phyloP scores from a whole-genome alignment of 2,888 invertebrate genomes.

The Monoplex corrugatus region DNA sequence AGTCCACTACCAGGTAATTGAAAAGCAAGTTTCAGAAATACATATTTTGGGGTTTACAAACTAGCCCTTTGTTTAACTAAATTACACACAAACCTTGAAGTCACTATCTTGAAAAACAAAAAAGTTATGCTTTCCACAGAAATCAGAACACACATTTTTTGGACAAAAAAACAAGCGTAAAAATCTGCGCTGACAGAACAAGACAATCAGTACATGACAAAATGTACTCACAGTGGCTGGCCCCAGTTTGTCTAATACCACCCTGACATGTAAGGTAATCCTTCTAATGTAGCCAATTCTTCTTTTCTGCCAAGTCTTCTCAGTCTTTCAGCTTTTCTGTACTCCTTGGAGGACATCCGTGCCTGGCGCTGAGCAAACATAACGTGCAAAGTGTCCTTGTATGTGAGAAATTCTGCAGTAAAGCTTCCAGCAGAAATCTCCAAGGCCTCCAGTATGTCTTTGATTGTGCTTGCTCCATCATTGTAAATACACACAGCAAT shows the following conservation, averaged over 20 bases:
- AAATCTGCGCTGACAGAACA: no score
- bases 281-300: constrained; percentile 13
- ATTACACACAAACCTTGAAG: constrained; percentile 45
- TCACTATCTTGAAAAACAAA: constrained; percentile 43
- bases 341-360: constrained; percentile 8
- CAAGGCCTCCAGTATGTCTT: neutral
- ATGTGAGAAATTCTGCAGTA: neutral
- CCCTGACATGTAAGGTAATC: constrained; percentile 9
- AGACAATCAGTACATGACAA: no score
- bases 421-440: constrained; percentile 1
- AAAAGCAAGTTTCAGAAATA: neutral
- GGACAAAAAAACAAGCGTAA: no score
- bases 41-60: neutral
- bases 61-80: constrained; percentile 30
- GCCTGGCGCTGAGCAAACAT: constrained; percentile 23
- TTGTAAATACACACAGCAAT: constrained; percentile 25
- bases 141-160: neutral
- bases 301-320: constrained; percentile 40
- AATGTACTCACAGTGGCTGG: neutral
- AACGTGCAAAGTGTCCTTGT: constrained; percentile 8
- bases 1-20: neutral
- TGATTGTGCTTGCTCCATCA: constrained; percentile 30
- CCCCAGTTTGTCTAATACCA: neutral
- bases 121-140: constrained; percentile 21
- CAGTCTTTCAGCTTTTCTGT: constrained; percentile 34